Base-by-base conservation (phyloP, 2,797 vertebrate genomes). In the Nyctalus aviator region DNA sequence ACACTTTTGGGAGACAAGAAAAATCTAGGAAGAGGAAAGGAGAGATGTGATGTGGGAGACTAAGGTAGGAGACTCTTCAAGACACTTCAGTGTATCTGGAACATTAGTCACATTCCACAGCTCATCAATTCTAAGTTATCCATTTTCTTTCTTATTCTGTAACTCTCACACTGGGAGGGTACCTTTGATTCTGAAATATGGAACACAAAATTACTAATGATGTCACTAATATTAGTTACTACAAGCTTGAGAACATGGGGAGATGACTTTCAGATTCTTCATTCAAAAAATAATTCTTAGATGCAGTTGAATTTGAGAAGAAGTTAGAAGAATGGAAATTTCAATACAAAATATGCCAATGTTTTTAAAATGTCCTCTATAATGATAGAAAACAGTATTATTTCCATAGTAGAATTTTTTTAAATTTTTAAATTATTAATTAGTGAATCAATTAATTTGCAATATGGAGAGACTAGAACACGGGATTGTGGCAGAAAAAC, bases 71-170 rank as follows among this genome's bases (percentile, higher is more conserved):
- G 20, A 32, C 44, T 66, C 30, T 32, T 15, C 0, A 23, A 15
- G 17, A 3, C 0, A 1, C 6, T 8, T 18, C 66, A 27, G 1
- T 9, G 7, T 6, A 21, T 50, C 2, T 13, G 6, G 14, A 14
- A 12, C 30, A 1, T 18, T 32, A 20, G 27, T 13, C 13, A 23
- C 15, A 35, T 10, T 44, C 6, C 23, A 0, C 8, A 8, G 41
- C 17, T 44, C 21, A 12, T 8, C 0, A 13, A 1, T 20, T 35
- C 13, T 17, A 12, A 5, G 3, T 21, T 25, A 48, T 4, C 14
- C 8, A 5, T n/a, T 37, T 44, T 8, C 59, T 13, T 30, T 59
- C 69, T 18, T 23, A 1, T 30, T 23, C 76, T 62, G 12, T 21
- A 32, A 5, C 6, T 15, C 35, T 18, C 12, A n/a, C 37, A 18